These are phyloP conservation scores for Madoqua kirkii DNA, from an alignment of 2,113 vertebrate genomes.

Conservation along the genomic window DNA sequence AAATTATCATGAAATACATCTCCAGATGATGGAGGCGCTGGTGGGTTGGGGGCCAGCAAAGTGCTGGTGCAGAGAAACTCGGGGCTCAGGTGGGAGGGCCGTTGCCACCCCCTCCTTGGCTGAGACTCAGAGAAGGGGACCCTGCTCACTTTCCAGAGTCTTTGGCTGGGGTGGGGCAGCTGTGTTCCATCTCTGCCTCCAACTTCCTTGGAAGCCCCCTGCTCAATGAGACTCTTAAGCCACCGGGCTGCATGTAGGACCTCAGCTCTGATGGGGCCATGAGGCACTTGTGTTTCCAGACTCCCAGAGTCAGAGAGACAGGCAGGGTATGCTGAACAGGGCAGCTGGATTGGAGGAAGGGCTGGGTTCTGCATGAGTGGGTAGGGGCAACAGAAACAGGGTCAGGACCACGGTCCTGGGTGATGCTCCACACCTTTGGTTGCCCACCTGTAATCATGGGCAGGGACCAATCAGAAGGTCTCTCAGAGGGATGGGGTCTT, in stretches of 20 bases:
- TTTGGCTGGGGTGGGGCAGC: not conserved
- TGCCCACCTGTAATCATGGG: not conserved
- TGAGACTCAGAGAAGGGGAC: not conserved
- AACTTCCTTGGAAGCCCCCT: not conserved
- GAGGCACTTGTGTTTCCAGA: not conserved
- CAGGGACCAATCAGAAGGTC: not conserved
- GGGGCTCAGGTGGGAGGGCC: not conserved
- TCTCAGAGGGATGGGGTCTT: not conserved
- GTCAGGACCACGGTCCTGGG: not conserved
- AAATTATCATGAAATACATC: slow-evolving; percentile 84
- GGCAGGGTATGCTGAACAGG: not conserved
- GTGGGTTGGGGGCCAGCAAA: not conserved
- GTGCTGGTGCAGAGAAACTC: not conserved
- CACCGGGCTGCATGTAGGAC: not conserved
- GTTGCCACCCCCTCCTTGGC: not conserved
- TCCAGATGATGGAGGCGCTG: slow-evolving; percentile 70
- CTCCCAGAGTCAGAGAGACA: not conserved
- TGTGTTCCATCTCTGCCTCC: not conserved
- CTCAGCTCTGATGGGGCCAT: not conserved
- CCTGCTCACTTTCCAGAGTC: not conserved
- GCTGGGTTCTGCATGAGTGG: not conserved
- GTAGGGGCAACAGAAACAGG: not conserved
- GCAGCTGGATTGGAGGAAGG: not conserved
- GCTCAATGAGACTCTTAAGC: not conserved
- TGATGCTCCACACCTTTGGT: not conserved